Evolutionary conservation across 2,888 invertebrate species (phyloP), one percentile per base, ranked within the genome.

Genomic region (Cheilosia scutellata): DNA sequence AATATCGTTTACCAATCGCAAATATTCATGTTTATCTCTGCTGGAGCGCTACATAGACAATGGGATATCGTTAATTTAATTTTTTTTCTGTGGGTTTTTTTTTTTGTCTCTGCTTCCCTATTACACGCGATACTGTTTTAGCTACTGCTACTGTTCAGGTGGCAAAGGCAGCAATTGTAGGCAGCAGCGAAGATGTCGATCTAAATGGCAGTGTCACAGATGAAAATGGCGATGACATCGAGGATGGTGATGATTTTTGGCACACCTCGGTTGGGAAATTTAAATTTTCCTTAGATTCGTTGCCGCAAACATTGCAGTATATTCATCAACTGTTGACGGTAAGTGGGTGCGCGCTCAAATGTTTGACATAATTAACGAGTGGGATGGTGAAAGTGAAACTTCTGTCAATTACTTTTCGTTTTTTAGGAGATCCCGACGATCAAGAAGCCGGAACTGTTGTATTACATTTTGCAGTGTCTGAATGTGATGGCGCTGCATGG

Each of bases 261-360:
- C 96, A 97, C 84, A 98, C 98, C 0, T 96, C 97, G 0, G 96
- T 97, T 49, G 98, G 98, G 31, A 97, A 97, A 91, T 98, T 98
- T 92, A 96, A 97, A 91, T 98, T 98, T 93, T 95, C 95, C 62
- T 95, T 98, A 71, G 97, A 97, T 58, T 96, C 98, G 90, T 93
- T 99, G 86, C 98, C 98, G 0, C 96, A 97, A 88, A 97, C 98
- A 87, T 93, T 99, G 87, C 98, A 98, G 92, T 97, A 99, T 87
- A 97, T 98, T 87, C 97, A 98, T 92, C 96, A 97, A 90, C 93
- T 99, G 31, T 93, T 99, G 37, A 96, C 96, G 88, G 92, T 92
- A 88, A 87, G 89, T 88, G 65, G 84, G 88, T 87, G 47, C 42
- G 25, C 42, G 47, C 42, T 6, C 42, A 44, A 9, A 11, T 70